Conservation (phyloP, 2,113 vertebrate species). For the Phycodurus eques region DNA sequence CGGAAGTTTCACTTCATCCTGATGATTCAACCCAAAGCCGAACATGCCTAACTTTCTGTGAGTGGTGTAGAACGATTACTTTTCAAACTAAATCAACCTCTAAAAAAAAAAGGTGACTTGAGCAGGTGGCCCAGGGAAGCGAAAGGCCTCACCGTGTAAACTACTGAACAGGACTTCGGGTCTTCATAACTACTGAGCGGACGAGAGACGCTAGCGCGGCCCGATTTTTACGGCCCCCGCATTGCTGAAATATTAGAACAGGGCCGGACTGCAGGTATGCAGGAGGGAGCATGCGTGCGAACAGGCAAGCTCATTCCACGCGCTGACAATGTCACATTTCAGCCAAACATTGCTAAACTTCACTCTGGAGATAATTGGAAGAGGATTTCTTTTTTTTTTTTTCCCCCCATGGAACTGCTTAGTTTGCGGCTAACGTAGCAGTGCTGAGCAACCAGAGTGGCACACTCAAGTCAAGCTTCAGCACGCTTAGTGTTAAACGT, state of each 20-base stretch:
- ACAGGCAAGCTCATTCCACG: constrained; percentile 50
- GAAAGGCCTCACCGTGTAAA: constrained; percentile 45
- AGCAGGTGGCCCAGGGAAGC: constrained; percentile 30
- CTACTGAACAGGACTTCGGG: constrained; percentile 67
- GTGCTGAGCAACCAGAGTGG: background rate
- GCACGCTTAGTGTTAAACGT: background rate
- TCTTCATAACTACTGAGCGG: constrained; percentile 69
- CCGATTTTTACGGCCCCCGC: constrained; percentile 53
- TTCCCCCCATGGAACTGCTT: constrained; percentile 3
- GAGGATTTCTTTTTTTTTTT: constrained; percentile 24
- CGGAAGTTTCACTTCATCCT: background rate
- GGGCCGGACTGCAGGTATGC: constrained; percentile 60
- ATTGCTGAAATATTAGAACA: constrained; percentile 63
- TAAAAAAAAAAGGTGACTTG: background rate
- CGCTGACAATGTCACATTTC: constrained; percentile 44
- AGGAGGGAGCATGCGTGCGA: constrained; percentile 57
- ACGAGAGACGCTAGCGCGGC: constrained; percentile 52
- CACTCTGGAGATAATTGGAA: background rate
- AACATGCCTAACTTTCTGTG: background rate
- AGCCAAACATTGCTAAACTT: constrained; percentile 9
- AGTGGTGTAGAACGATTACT: background rate
- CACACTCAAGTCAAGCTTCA: background rate
- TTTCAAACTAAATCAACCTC: constrained; percentile 54
- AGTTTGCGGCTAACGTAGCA: background rate
- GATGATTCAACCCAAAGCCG: background rate